Conservation (phyloP, 1,140 invertebrate genomes). For the Periplaneta americana region DNA sequence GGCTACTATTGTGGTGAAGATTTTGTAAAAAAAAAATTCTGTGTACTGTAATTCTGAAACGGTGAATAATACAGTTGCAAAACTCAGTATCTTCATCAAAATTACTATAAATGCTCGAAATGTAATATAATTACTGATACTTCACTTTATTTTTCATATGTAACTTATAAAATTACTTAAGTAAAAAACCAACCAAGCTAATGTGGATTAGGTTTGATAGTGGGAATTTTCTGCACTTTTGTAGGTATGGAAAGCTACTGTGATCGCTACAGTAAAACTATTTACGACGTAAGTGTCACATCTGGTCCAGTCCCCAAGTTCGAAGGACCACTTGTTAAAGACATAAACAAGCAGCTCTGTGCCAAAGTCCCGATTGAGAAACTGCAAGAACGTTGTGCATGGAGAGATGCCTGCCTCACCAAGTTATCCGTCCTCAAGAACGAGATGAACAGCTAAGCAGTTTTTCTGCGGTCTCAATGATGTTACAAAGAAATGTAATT, state of each 20-base stretch:
- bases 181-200: too few species aligned
- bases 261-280: constrained; percentile 71
- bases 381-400: constrained; percentile 65
- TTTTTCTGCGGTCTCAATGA: too few species aligned
- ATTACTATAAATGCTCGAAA: too few species aligned
- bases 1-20: too few species aligned
- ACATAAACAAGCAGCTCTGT: constrained; percentile 63
- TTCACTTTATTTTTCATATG: not conserved
- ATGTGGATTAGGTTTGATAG: not conserved
- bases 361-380: constrained; percentile 67
- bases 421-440: constrained; percentile 77
- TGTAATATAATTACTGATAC: not conserved
- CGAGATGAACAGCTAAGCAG: constrained; percentile 41
- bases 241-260: constrained; percentile 64
- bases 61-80: too few species aligned
- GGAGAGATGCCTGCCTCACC: constrained; percentile 79
- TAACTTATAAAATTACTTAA: too few species aligned
- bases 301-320: constrained; percentile 70
- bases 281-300: constrained; percentile 68
- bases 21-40: too few species aligned
- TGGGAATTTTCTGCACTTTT: too few species aligned
- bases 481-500: too few species aligned
- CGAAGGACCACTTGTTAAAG: constrained; percentile 53
- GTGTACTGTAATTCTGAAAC: too few species aligned
- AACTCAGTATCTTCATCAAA: too few species aligned